phyloP scores from a whole-genome alignment of 2,888 invertebrate genomes.

The Ormyrus thymus region DNA sequence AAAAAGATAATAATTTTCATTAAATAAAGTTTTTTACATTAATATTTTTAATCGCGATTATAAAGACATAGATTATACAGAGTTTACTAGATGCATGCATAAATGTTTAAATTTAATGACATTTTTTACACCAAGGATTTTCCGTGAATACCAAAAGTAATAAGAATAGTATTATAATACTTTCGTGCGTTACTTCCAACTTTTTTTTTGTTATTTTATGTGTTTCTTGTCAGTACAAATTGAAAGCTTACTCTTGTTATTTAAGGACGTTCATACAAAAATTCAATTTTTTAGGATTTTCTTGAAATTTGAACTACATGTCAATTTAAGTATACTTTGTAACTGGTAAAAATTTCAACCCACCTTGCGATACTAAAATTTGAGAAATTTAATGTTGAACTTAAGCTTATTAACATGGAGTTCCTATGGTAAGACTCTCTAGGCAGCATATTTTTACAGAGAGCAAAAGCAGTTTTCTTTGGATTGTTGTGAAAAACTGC shows the following conservation, averaged over 20 bases:
- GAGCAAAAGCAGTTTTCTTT: too few relatives aligned
- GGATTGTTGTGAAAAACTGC: too few relatives aligned
- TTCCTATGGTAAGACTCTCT: too few relatives aligned
- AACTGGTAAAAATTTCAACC: too few relatives aligned
- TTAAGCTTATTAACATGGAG: too few relatives aligned
- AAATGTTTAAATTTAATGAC: neutral
- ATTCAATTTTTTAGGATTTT: too few relatives aligned
- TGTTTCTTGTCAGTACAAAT: slow-evolving; percentile 18
- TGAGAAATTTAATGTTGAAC: too few relatives aligned
- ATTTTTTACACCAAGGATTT: slow-evolving; percentile 8
- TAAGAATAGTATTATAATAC: slow-evolving; percentile 31
- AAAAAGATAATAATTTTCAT: neutral
- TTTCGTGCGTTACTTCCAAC: slow-evolving; percentile 20
- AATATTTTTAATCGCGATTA: neutral
- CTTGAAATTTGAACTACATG: slow-evolving; percentile 8
- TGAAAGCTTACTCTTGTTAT: neutral
- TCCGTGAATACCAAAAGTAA: neutral
- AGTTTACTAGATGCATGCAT: neutral
- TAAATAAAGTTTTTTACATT: neutral
- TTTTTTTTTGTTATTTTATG: neutral
- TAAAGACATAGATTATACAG: neutral
- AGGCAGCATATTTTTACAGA: too few relatives aligned
- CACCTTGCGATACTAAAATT: too few relatives aligned
- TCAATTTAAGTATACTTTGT: neutral
- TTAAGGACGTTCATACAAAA: too few relatives aligned